Evolutionary conservation across 2,888 invertebrate species (phyloP).

Genomic region (Hyles lineata): DNA sequence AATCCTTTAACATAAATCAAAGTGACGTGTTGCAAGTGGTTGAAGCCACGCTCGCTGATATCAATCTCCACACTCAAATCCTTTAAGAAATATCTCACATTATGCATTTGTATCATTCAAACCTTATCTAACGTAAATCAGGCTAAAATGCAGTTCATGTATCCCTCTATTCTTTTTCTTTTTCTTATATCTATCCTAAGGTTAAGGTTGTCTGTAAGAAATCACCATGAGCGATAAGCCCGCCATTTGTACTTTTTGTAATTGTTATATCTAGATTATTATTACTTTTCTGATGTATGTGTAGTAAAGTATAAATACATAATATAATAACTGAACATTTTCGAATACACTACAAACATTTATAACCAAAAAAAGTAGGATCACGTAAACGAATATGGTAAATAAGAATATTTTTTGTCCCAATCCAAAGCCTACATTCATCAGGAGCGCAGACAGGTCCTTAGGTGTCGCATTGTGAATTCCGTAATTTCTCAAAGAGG

Average conservation of each 20-base stretch:
- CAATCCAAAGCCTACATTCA: not conserved
- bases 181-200: too few relatives aligned
- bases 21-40: slow-evolving; percentile 9
- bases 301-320: too few relatives aligned
- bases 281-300: too few relatives aligned
- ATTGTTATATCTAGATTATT: too few relatives aligned
- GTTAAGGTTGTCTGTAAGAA: too few relatives aligned
- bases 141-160: not conserved
- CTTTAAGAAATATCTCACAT: slow-evolving; percentile 7
- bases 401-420: not conserved
- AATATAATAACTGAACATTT: too few relatives aligned
- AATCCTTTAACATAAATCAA: slow-evolving; percentile 16
- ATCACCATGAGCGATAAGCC: too few relatives aligned
- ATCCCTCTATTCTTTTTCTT: too few relatives aligned
- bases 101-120: slow-evolving; percentile 1
- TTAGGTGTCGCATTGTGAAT: slow-evolving; percentile 15
- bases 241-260: too few relatives aligned
- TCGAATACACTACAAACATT: too few relatives aligned
- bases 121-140: not conserved
- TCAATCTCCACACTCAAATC: slow-evolving; percentile 22
- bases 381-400: not conserved
- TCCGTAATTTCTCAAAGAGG: slow-evolving; percentile 27
- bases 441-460: not conserved
- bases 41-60: not conserved
- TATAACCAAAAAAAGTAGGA: too few relatives aligned